Conservation (phyloP, 1,140 invertebrate species). For the Drosophila lacteicornis region DNA sequence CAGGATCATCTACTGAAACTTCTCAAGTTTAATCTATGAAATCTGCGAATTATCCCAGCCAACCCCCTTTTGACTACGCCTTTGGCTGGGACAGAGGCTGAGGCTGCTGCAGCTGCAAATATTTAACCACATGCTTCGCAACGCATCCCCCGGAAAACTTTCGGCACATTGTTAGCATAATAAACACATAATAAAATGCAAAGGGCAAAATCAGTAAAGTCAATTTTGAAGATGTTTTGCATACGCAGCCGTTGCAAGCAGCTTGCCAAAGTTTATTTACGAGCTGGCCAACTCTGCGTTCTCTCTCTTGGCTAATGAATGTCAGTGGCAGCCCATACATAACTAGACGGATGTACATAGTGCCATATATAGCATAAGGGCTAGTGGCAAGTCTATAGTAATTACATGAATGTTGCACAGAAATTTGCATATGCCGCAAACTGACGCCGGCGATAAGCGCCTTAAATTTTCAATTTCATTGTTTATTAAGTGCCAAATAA, state of each 20-base stretch:
- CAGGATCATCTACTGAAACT: not conserved
- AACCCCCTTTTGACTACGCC: slow-evolving; percentile 15
- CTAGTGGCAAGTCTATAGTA: slow-evolving; percentile 47
- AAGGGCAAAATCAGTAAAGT: slow-evolving; percentile 77
- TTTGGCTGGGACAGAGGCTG: slow-evolving; percentile 17
- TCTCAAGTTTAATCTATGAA: not conserved
- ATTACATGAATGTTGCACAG: slow-evolving; percentile 69
- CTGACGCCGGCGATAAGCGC: slow-evolving; percentile 64
- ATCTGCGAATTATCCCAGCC: not conserved
- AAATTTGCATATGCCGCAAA: slow-evolving; percentile 71
- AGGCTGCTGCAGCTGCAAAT: slow-evolving; percentile 42
- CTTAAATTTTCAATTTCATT: slow-evolving; percentile 83
- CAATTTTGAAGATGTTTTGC: slow-evolving; percentile 76
- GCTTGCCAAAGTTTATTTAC: slow-evolving; percentile 58
- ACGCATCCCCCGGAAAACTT: slow-evolving; percentile 46
- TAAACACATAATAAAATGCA: slow-evolving; percentile 80
- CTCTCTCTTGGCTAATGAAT: slow-evolving; percentile 57
- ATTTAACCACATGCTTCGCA: slow-evolving; percentile 40
- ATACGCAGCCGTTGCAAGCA: slow-evolving; percentile 43
- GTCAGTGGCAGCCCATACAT: slow-evolving; percentile 30
- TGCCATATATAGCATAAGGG: slow-evolving; percentile 45
- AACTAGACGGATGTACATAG: slow-evolving; percentile 1
- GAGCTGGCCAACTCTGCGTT: slow-evolving; percentile 31
- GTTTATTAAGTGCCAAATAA: slow-evolving; percentile 82
- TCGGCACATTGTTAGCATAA: slow-evolving; percentile 79